Base-by-base conservation (phyloP, 2,113 vertebrate species). In the Uropsilus gracilis region DNA sequence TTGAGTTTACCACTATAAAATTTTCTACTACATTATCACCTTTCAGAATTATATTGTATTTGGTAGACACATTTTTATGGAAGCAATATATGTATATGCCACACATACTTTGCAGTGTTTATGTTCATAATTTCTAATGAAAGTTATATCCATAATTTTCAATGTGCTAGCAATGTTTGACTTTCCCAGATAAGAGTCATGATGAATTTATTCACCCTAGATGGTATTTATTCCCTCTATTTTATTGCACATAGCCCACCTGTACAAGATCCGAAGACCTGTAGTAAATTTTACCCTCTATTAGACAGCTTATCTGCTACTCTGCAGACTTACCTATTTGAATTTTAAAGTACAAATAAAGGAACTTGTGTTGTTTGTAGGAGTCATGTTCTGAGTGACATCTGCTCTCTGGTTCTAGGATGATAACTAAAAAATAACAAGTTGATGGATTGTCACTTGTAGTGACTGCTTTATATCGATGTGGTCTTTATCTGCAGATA, bases 241-340 rank as follows among this genome's bases (percentile, higher is more conserved):
- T 98, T 98, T 97, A 98, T 98, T 98, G 98, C 97, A 98, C 97
- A 95, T 98, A 98, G 98, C 98, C 98, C 97, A 98, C 98, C 98
- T 98, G 95, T 97, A 97, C 95, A 97, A 97, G 97, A 98, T 98
- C 97, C 97, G 97, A 97, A 97, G 94, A 97, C 86, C 96, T 95
- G 61, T 98, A 57, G 97, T 98, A 97, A 95, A 98, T 97, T 98
- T 98, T 98, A 96, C 98, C 98, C 97, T 98, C 98, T 97, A 97
- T 97, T 98, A 97, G 97, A 97, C 96, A 98, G 98, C 98, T 99
- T 99, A 99, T 99, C 99, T 98, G 98, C 96, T 91, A 98, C 98
- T 98, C 98, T 97, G 96, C 99, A 99, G 98, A 96, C 98, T 97
- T 97, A 97, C 97, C 96, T 96, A 98, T 99, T 98, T 99, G 98